phyloP scores from a whole-genome alignment of 2,888 invertebrate species.

The Aporophyla nigra region DNA sequence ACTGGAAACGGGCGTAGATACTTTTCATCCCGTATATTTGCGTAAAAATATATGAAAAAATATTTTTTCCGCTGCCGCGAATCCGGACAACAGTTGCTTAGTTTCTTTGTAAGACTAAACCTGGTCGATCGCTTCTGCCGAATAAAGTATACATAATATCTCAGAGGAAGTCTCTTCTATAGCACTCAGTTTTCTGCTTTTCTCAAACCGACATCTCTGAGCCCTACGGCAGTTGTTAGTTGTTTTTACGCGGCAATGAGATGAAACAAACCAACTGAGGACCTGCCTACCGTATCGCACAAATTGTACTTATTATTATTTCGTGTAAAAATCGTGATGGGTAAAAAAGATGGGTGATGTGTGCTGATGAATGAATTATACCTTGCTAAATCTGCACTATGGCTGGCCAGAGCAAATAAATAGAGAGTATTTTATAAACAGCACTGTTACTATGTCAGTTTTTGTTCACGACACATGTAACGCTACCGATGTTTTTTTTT shows the following conservation, averaged over 20 bases:
- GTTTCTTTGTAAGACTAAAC: neutral
- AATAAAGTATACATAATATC: neutral
- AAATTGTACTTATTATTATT: neutral
- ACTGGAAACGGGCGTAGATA: too few relatives aligned
- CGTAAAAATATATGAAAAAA: too few relatives aligned
- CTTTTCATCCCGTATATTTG: too few relatives aligned
- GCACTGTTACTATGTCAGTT: neutral
- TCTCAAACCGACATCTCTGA: neutral
- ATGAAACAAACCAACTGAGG: neutral
- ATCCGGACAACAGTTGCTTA: too few relatives aligned
- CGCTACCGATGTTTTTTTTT: too few relatives aligned
- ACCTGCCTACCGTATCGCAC: neutral
- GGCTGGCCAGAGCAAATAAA: neutral
- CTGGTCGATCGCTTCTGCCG: neutral
- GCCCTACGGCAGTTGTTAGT: neutral
- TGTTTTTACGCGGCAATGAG: neutral
- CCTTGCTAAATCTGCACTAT: neutral
- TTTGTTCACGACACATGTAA: neutral
- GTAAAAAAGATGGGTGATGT: neutral
- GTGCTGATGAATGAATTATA: neutral
- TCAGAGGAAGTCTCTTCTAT: neutral
- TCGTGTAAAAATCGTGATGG: neutral
- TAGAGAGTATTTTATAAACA: neutral
- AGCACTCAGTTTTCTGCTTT: neutral
- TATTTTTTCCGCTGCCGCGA: too few relatives aligned